Evolutionary conservation across 2,888 invertebrate genomes (phyloP).

Genomic region (Gandaritis pyraliata): DNA sequence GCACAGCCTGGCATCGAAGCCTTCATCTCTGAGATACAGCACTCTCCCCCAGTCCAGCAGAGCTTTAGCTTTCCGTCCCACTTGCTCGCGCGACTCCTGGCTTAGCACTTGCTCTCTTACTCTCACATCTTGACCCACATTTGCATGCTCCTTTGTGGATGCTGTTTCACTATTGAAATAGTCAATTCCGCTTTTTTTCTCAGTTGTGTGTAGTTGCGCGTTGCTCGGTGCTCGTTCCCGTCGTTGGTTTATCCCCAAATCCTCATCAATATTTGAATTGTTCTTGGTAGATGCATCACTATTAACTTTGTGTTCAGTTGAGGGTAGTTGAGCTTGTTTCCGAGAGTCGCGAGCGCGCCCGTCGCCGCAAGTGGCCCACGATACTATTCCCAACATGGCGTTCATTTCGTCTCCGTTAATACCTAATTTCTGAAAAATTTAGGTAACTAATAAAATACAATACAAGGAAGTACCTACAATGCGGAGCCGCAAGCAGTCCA

Average conservation of each 20-base stretch:
- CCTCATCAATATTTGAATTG: background rate
- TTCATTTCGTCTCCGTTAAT: conserved; percentile 87
- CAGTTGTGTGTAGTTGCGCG: background rate
- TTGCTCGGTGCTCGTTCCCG: conserved; percentile 54
- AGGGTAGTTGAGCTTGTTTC: conserved; percentile 51
- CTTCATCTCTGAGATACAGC: conserved; percentile 82
- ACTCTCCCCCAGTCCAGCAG: conserved; percentile 91
- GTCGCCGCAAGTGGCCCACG: conserved; percentile 95
- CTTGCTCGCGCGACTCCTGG: conserved; percentile 47
- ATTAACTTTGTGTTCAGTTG: background rate
- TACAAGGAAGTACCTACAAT: too few relatives aligned
- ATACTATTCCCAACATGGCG: conserved; percentile 91
- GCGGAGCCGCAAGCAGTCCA: too few relatives aligned
- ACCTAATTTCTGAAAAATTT: conserved; percentile 79
- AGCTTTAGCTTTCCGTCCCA: conserved; percentile 90
- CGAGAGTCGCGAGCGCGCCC: conserved; percentile 83
- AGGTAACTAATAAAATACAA: too few relatives aligned
- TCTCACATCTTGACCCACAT: background rate
- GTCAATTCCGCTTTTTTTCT: background rate
- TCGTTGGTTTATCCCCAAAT: background rate
- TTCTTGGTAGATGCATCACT: background rate
- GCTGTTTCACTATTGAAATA: background rate
- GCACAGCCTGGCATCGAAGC: conserved; percentile 86
- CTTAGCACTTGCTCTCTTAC: background rate
- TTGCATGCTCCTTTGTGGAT: background rate